phyloP scores from a whole-genome alignment of 2,888 invertebrate genomes.

The Tolmerus cingulatus region DNA sequence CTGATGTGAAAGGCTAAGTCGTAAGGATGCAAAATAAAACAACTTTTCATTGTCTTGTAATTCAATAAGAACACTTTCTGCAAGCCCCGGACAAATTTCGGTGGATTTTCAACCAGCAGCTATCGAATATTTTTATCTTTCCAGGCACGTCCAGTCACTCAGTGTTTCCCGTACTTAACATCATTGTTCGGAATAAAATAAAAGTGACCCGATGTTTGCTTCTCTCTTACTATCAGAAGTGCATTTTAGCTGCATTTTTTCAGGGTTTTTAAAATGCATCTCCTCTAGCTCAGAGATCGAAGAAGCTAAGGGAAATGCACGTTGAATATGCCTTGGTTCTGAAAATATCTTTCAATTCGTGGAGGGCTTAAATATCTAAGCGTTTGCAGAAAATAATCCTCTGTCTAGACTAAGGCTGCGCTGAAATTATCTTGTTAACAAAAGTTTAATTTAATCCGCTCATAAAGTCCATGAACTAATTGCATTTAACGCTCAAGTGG shows the following conservation, averaged over 20 bases:
- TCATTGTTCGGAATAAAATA: not conserved
- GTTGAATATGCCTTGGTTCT: not conserved
- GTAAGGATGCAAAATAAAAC: not conserved
- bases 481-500: conserved; percentile 13
- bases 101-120: not conserved
- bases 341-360: not conserved
- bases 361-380: not conserved
- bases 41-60: not conserved
- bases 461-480: conserved; percentile 21
- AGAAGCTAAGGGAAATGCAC: not conserved
- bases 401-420: conserved; percentile 7
- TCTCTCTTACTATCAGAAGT: not conserved
- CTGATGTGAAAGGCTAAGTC: not conserved
- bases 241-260: not conserved
- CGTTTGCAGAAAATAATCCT: not conserved
- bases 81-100: not conserved
- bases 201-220: conserved; percentile 5
- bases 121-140: not conserved
- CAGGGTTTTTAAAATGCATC: not conserved
- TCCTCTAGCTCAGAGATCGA: not conserved
- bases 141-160: not conserved
- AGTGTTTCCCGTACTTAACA: not conserved
- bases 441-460: conserved; percentile 15
- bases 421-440: conserved; percentile 18
- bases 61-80: not conserved